These are phyloP conservation scores for Threskiornis aethiopicus DNA, from an alignment of 2,797 vertebrate genomes.

Conservation along the genomic window DNA sequence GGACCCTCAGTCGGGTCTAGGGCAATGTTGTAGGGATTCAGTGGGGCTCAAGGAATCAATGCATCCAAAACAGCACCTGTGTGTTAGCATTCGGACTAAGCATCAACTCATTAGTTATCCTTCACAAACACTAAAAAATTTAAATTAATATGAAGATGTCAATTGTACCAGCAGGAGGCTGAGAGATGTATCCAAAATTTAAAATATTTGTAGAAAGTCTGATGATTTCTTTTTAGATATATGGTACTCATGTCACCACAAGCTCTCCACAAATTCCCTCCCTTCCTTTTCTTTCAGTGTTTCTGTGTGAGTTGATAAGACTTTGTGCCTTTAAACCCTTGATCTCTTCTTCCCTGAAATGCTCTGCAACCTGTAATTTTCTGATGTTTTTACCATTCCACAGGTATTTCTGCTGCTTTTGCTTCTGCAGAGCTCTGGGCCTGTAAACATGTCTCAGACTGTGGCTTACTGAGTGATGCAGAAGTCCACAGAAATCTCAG, in stretches of 20 bases:
- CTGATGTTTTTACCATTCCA: neutral
- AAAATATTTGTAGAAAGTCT: neutral
- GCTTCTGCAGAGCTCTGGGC: neutral
- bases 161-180: neutral
- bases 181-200: neutral
- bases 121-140: neutral
- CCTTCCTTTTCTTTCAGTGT: neutral
- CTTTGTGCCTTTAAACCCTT: neutral
- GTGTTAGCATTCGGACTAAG: neutral
- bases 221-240: neutral
- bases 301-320: neutral
- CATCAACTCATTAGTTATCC: neutral
- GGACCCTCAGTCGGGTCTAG: too few species aligned
- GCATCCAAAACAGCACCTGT: neutral
- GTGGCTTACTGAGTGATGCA: neutral
- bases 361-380: neutral
- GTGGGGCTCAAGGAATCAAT: neutral
- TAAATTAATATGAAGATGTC: neutral
- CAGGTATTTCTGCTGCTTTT: neutral
- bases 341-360: neutral
- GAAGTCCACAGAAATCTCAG: neutral
- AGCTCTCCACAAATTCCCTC: neutral
- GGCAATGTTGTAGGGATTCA: rapidly evolving
- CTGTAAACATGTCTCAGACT: neutral
- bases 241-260: rapidly evolving